Conservation (phyloP, 2,797 vertebrate genomes). For the Nyctibius grandis region DNA sequence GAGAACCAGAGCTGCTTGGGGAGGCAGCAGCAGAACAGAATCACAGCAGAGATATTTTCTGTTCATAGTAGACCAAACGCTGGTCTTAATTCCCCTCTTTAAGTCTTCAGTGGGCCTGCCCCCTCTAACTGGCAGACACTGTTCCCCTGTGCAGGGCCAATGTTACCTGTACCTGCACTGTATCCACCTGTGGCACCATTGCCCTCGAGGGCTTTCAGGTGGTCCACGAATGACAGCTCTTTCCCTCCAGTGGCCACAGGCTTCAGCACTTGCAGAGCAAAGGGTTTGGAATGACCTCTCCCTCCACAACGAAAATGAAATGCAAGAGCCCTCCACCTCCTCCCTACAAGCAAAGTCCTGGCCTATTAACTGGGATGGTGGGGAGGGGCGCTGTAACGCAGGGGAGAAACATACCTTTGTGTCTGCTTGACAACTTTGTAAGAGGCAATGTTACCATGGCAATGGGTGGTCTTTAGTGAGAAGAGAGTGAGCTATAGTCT, state of each 20-base stretch:
- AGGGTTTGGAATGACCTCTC: not conserved
- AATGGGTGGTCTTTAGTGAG: slow-evolving; percentile 57
- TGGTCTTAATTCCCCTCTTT: not conserved
- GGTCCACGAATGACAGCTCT: not conserved
- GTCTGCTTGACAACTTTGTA: slow-evolving; percentile 47
- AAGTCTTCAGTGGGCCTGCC: not conserved
- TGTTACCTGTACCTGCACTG: not conserved
- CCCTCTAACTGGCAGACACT: not conserved
- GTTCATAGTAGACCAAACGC: not conserved
- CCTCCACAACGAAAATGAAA: not conserved
- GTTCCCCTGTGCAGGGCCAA: not conserved
- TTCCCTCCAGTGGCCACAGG: not conserved
- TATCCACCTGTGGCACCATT: not conserved
- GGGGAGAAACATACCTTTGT: slow-evolving; percentile 38
- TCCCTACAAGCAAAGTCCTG: not conserved
- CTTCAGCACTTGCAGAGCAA: not conserved
- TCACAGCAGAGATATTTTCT: not conserved
- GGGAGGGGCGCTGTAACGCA: not conserved
- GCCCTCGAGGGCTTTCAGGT: not conserved
- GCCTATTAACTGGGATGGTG: not conserved
- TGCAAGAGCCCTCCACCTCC: not conserved
- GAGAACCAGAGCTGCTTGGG: not conserved
- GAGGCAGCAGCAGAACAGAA: not conserved
- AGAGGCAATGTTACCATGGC: slow-evolving; percentile 63
- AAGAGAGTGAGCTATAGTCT: not conserved